Percentiles rank a stretch among this genome's conserved stretches.
phyloP scores from a whole-genome alignment of 2,888 invertebrate genomes.

The Xylota segnis region DNA sequence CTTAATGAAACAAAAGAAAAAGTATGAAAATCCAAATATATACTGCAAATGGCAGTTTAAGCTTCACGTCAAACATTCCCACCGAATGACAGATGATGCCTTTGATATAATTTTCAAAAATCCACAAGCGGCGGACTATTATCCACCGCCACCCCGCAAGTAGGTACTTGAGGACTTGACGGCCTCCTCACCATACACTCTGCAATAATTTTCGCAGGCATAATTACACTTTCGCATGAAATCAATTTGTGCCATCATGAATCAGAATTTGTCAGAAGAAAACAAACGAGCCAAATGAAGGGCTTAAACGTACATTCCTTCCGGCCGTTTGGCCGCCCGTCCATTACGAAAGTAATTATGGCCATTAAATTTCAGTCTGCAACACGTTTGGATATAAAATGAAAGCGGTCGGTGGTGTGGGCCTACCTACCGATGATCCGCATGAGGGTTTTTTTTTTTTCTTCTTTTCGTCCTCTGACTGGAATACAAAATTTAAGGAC shows the following conservation, averaged over 20 bases:
- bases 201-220: constrained; percentile 43
- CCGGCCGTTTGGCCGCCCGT: neutral
- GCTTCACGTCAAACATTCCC: constrained; percentile 9
- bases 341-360: constrained; percentile 57
- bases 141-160: neutral
- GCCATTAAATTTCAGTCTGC: constrained; percentile 61
- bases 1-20: constrained; percentile 9
- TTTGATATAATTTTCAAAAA: constrained; percentile 15
- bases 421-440: constrained; percentile 52
- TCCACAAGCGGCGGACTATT: neutral
- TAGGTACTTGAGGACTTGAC: neutral
- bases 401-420: constrained; percentile 24
- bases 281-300: constrained; percentile 44
- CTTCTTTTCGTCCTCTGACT: neutral
- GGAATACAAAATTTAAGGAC: constrained; percentile 44
- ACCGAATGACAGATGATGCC: constrained; percentile 30
- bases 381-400: constrained; percentile 51
- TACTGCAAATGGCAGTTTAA: constrained; percentile 3
- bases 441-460: constrained; percentile 1
- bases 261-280: constrained; percentile 48
- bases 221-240: constrained; percentile 70
- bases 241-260: constrained; percentile 67
- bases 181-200: neutral
- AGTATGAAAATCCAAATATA: neutral
- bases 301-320: constrained; percentile 33